Evolutionary conservation across 2,797 vertebrate genomes (phyloP), one percentile per base, ranked within the genome.

Genomic region (Hippopotamyrus pictus): DNA sequence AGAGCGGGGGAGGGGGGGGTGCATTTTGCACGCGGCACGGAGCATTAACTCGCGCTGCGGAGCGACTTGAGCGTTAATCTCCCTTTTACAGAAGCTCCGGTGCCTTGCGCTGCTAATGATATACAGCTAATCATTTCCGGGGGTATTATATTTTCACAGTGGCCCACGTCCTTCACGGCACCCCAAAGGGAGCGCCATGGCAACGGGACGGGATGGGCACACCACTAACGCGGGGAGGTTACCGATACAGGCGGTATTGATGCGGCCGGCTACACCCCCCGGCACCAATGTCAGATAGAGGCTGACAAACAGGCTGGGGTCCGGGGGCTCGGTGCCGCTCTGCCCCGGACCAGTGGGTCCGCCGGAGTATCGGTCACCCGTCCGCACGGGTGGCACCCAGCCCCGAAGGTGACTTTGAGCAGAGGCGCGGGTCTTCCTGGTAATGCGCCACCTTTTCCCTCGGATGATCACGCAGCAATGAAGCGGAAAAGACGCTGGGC

Each of bases 61-160:
- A 57, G 54, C 41, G 14, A 48, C 54, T 89, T 11, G 54, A 44
- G 89, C 48, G 59, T 53, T 82, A 69, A 82, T 82, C 41, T 57
- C 17, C 85, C 76, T 59, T 59, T 44, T 50, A 62, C 53, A 53
- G 53, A 9, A 69, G 41, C 84, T 89, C 87, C 41, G 22, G 17
- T 51, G 48, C 86, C 1, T 5, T 37, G 29, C 12, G 86, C 12
- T 65, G 54, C 87, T 89, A 89, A 89, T 54, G 88, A 88, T 46
- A 79, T 69, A 88, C 22, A 25, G 69, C 88, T 76, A 90, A 51
- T 88, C 22, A 37, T 73, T 62, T 57, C 53, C 41, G 7, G 44
- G 76, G 62, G 88, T 88, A 76, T 84, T 87, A 44, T 54, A 62
- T 87, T 87, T 54, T 53, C 79, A 85, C 73, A 65, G 83, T 59